These are phyloP conservation scores for Daktulosphaira vitifoliae DNA, from an alignment of 1,140 invertebrate species.

Conservation along the genomic window DNA sequence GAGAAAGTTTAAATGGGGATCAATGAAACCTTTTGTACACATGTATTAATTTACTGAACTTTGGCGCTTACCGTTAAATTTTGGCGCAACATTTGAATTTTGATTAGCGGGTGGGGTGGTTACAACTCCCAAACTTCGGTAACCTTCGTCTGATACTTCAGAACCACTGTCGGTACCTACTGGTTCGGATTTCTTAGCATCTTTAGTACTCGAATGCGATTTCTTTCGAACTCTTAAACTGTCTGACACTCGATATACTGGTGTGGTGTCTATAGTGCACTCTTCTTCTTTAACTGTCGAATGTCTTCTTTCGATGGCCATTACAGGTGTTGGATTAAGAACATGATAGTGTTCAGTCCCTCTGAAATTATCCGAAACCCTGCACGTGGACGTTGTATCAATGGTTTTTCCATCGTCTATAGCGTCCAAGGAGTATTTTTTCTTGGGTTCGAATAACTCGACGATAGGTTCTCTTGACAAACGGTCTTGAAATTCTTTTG, in stretches of 20 bases:
- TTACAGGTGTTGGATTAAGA: conserved; percentile 14
- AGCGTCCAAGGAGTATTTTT: background rate
- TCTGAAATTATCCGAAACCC: conserved; percentile 37
- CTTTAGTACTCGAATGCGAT: background rate
- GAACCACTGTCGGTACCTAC: conserved; percentile 64
- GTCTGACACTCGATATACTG: conserved; percentile 36
- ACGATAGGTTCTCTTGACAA: conserved; percentile 1
- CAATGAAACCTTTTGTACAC: no score
- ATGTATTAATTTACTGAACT: no score
- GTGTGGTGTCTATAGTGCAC: conserved; percentile 36
- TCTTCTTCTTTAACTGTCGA: conserved; percentile 33
- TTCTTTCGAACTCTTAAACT: conserved; percentile 28
- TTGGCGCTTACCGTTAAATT: conserved; percentile 32
- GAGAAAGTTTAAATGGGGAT: no score
- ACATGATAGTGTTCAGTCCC: conserved; percentile 34
- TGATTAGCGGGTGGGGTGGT: conserved; percentile 18
- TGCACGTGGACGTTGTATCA: conserved; percentile 34
- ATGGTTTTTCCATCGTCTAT: conserved; percentile 4
- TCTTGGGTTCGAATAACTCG: background rate
- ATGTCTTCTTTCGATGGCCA: background rate
- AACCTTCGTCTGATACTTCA: conserved; percentile 78
- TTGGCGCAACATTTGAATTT: background rate
- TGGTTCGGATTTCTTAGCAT: conserved; percentile 32
- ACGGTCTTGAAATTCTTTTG: background rate
- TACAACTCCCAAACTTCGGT: conserved; percentile 66